phyloP scores from a whole-genome alignment of 2,113 vertebrate species.

The Rafetus swinhoei region DNA sequence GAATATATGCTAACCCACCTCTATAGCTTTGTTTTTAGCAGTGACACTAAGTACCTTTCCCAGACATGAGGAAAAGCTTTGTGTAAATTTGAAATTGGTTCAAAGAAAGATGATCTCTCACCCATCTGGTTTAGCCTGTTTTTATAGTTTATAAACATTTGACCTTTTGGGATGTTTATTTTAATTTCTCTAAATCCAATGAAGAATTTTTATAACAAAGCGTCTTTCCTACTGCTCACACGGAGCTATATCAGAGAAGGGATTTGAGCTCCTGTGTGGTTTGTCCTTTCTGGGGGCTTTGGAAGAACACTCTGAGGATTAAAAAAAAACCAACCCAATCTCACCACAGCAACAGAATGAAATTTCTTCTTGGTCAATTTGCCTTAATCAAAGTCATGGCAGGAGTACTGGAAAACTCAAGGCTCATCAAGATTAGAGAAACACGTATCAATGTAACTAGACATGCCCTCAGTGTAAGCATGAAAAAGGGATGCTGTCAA shows the following conservation, averaged over 20 bases:
- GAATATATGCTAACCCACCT: background rate
- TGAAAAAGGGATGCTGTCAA: background rate
- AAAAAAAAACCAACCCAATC: background rate
- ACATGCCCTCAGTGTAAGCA: background rate
- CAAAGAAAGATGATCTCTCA: background rate
- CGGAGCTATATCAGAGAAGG: fast-evolving
- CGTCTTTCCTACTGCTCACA: background rate
- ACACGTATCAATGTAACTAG: conserved; percentile 2
- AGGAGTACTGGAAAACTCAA: background rate
- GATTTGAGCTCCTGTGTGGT: background rate
- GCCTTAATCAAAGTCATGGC: background rate
- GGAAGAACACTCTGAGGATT: background rate
- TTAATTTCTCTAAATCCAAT: background rate
- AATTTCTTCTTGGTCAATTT: background rate
- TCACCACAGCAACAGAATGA: background rate
- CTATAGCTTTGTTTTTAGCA: background rate
- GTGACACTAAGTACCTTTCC: background rate
- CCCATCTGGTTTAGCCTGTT: background rate
- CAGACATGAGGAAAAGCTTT: background rate
- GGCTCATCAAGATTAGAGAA: background rate
- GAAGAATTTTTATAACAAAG: background rate
- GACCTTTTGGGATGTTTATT: fast-evolving
- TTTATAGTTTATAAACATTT: background rate
- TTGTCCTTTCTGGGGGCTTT: background rate
- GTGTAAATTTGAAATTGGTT: background rate